These are phyloP conservation scores for Atta colombica DNA, from an alignment of 1,140 invertebrate species.

Conservation along the genomic window DNA sequence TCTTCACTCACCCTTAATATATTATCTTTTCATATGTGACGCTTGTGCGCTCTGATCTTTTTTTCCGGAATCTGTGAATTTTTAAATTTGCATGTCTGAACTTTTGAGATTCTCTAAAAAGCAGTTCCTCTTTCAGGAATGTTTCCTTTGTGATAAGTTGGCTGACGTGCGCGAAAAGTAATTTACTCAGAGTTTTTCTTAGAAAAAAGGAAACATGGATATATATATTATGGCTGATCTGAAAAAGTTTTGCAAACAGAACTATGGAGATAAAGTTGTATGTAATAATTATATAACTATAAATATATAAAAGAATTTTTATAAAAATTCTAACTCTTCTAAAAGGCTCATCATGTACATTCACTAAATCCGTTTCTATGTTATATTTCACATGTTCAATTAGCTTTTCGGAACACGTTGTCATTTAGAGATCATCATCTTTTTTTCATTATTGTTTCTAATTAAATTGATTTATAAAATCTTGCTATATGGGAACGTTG, in stretches of 20 bases:
- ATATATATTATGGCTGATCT: not conserved
- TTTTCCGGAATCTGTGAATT: not conserved
- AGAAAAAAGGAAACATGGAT: not conserved
- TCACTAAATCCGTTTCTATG: not conserved
- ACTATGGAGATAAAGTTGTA: not conserved
- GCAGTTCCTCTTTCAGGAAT: not conserved
- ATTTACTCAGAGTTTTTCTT: not conserved
- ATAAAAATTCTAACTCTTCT: not conserved
- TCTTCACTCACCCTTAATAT: constrained; percentile 42
- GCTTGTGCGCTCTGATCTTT: not conserved
- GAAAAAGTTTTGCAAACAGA: not conserved
- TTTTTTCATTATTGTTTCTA: not conserved
- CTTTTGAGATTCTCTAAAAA: not conserved
- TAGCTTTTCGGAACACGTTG: not conserved
- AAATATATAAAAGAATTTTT: not conserved
- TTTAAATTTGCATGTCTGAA: not conserved
- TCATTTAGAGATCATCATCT: not conserved
- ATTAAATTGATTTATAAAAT: not conserved
- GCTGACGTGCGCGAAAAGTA: not conserved
- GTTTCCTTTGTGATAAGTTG: not conserved
- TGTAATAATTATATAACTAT: too few species aligned
- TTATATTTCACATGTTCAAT: not conserved
- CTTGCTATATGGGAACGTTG: too few species aligned
- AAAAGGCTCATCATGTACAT: not conserved
- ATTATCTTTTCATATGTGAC: constrained; percentile 31